phyloP scores from a whole-genome alignment of 2,113 vertebrate genomes.

The Synodontis membranacea region DNA sequence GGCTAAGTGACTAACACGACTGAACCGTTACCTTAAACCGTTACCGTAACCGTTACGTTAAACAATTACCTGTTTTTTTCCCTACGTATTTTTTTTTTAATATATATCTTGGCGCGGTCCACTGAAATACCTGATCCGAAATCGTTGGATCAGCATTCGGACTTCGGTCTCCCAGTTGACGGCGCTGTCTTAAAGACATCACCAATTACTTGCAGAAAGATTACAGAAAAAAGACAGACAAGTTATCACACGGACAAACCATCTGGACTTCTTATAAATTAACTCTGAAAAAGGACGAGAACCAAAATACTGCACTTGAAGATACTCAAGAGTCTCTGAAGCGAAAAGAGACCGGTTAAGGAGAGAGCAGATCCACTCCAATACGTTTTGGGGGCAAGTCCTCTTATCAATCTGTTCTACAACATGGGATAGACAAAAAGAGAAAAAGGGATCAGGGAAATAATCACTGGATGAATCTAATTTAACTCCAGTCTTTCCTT shows the following conservation, averaged over 20 bases:
- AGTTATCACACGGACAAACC: background rate
- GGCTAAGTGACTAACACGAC: background rate
- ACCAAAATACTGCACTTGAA: background rate
- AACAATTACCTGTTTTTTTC: too few relatives aligned
- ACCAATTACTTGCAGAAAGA: background rate
- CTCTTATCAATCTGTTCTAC: constrained; percentile 10
- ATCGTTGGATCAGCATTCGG: background rate
- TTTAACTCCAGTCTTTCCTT: background rate
- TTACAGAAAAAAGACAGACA: background rate
- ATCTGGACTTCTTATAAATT: background rate
- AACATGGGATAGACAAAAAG: constrained; percentile 15
- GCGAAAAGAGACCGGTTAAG: background rate
- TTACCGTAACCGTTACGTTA: background rate
- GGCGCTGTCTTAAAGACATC: background rate
- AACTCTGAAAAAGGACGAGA: background rate
- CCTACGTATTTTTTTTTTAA: background rate
- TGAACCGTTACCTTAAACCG: background rate
- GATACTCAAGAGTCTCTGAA: background rate
- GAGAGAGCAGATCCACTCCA: constrained; percentile 26
- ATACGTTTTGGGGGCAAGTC: constrained; percentile 1
- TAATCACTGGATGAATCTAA: background rate
- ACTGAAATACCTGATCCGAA: background rate
- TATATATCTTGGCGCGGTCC: background rate
- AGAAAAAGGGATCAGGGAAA: background rate
- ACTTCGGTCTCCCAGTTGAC: background rate